phyloP scores from a whole-genome alignment of 2,888 invertebrate species.

The Branchipolynoe longqiensis region DNA sequence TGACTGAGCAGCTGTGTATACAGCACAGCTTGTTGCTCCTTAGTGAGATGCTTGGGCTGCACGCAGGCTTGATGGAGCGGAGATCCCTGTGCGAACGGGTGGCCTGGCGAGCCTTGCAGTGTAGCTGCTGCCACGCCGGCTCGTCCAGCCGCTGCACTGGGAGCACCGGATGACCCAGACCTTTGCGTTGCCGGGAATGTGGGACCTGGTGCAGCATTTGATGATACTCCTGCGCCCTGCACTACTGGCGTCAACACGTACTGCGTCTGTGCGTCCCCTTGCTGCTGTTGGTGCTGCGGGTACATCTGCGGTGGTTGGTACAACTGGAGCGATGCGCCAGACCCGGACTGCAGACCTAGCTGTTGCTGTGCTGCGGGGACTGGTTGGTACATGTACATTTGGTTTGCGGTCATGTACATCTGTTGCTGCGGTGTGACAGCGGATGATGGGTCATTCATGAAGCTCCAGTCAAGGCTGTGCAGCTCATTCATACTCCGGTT shows the following conservation, averaged over 20 bases:
- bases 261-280: background rate
- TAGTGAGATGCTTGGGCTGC: background rate
- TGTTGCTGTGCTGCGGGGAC: background rate
- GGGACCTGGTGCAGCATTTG: background rate
- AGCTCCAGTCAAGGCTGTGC: slow-evolving; percentile 43
- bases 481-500: slow-evolving; percentile 23
- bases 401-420: background rate
- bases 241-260: background rate
- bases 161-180: background rate
- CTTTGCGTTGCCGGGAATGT: background rate
- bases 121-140: background rate
- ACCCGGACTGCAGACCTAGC: background rate
- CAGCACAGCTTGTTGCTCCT: slow-evolving; percentile 12
- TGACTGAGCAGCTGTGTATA: slow-evolving; percentile 27
- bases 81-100: background rate
- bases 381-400: slow-evolving; percentile 24
- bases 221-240: slow-evolving; percentile 1
- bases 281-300: background rate
- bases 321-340: background rate
- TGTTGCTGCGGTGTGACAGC: background rate
- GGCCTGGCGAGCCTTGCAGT: slow-evolving; percentile 18
- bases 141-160: background rate
- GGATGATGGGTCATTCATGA: slow-evolving; percentile 9
- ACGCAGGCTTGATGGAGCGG: background rate
- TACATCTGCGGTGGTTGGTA: slow-evolving; percentile 9